phyloP scores from a whole-genome alignment of 2,888 invertebrate species.

The Oxystoma pomonae region DNA sequence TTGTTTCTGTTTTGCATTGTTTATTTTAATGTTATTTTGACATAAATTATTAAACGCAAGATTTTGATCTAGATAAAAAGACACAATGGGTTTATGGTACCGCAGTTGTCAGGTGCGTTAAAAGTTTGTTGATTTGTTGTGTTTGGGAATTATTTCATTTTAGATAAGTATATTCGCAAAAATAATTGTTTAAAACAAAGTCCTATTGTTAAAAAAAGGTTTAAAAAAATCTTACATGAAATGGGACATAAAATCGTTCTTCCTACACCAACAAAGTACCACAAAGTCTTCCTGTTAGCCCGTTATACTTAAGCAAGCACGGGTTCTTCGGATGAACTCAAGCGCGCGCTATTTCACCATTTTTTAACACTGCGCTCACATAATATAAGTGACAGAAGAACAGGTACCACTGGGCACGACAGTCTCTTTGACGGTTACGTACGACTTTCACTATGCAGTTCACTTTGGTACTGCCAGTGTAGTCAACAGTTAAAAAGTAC shows the following conservation, averaged over 20 bases:
- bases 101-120: background rate
- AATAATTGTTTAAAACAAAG: background rate
- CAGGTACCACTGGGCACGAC: slow-evolving; percentile 10
- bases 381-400: slow-evolving; percentile 9
- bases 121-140: background rate
- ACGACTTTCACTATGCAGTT: slow-evolving; percentile 36
- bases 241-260: background rate
- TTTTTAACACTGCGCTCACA: slow-evolving; percentile 8
- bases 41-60: background rate
- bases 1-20: background rate
- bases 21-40: background rate
- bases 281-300: background rate
- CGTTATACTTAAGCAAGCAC: background rate
- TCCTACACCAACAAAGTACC: background rate
- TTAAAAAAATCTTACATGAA: slow-evolving; percentile 1
- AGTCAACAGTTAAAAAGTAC: slow-evolving; percentile 39
- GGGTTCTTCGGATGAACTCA: background rate
- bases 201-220: background rate
- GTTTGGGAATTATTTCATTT: no score
- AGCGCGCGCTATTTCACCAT: slow-evolving; percentile 10
- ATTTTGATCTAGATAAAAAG: background rate
- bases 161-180: background rate
- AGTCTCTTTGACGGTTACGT: slow-evolving; percentile 11
- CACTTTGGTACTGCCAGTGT: slow-evolving; percentile 33
- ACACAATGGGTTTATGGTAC: background rate